Percentiles rank a stretch among this genome's conserved stretches.
These are phyloP conservation scores for Drosophila aff. DNA, from an alignment of 1,140 invertebrate species.

Conservation along the genomic window DNA sequence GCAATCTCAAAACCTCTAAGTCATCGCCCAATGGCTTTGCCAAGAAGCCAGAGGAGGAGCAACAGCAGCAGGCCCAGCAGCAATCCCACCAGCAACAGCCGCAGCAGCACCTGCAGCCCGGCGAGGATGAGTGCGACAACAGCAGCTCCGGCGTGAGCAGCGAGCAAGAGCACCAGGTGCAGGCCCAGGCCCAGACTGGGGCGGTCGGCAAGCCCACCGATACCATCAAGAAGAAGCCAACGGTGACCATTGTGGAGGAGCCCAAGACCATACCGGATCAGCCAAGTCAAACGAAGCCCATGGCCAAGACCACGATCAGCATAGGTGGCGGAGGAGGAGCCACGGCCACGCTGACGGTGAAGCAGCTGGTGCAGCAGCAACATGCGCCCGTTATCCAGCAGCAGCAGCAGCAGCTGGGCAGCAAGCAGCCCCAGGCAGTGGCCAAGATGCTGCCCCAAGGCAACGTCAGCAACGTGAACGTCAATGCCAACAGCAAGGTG, in stretches of 20 bases:
- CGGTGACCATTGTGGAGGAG: conserved; percentile 78
- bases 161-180: conserved; percentile 89
- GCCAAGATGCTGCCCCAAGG: conserved; percentile 33
- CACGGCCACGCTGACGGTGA: conserved; percentile 75
- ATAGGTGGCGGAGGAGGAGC: conserved; percentile 50
- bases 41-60: conserved; percentile 86
- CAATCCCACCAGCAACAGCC: conserved; percentile 22
- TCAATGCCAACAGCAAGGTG: conserved; percentile 35
- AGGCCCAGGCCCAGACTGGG: conserved; percentile 48
- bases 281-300: conserved; percentile 41
- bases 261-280: conserved; percentile 73
- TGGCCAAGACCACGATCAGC: conserved; percentile 69
- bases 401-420: conserved; percentile 73
- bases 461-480: conserved; percentile 21
- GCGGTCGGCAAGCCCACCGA: conserved; percentile 66
- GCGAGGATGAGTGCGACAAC: conserved; percentile 92
- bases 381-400: conserved; percentile 79
- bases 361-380: conserved; percentile 80
- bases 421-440: conserved; percentile 33
- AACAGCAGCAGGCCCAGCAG: conserved; percentile 23
- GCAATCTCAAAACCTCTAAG: conserved; percentile 93
- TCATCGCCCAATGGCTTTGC: conserved; percentile 93
- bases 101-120: conserved; percentile 48
- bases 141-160: conserved; percentile 94
- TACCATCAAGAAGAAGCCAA: conserved; percentile 83